Evolutionary conservation across 2,113 vertebrate species (phyloP).

Genomic region (Varanus komodoensis): DNA sequence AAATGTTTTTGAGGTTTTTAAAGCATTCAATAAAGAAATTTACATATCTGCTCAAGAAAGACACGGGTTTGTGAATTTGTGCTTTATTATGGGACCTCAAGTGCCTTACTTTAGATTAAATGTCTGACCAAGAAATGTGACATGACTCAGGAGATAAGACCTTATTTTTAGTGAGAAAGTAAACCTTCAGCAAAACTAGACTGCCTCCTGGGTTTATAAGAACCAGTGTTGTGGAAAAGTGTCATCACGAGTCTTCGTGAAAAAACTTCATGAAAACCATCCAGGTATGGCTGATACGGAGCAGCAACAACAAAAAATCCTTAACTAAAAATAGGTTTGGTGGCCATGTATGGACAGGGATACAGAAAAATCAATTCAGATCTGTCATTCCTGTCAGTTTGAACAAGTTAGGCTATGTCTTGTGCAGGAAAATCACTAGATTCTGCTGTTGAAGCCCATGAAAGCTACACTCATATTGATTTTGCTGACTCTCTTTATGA

Average conservation of each 20-base stretch:
- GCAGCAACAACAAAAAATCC: slow-evolving; percentile 28
- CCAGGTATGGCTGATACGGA: slow-evolving; percentile 44
- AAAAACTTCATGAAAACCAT: slow-evolving; percentile 48
- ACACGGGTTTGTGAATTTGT: background rate
- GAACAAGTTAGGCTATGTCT: slow-evolving; percentile 19
- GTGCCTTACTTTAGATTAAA: slow-evolving; percentile 56
- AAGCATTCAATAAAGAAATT: background rate
- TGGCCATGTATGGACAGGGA: slow-evolving; percentile 14
- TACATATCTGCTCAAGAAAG: background rate
- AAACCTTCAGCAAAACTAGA: slow-evolving; percentile 45
- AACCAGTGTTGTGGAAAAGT: slow-evolving; percentile 41
- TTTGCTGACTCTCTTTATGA: slow-evolving; percentile 26
- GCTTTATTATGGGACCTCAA: slow-evolving; percentile 41
- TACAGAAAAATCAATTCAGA: slow-evolving; percentile 39
- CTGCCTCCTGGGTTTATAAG: slow-evolving; percentile 25
- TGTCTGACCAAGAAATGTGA: slow-evolving; percentile 5
- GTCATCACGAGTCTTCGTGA: slow-evolving; percentile 38
- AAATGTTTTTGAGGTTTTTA: background rate
- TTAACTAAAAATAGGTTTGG: background rate
- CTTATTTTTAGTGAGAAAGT: slow-evolving; percentile 51
- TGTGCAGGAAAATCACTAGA: slow-evolving; percentile 32
- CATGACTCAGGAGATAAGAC: slow-evolving; percentile 45
- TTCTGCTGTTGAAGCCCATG: background rate
- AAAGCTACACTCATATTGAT: slow-evolving; percentile 29
- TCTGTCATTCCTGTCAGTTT: slow-evolving; percentile 28